Conservation (phyloP, 1,140 invertebrate genomes). For the Ephestia elutella region DNA sequence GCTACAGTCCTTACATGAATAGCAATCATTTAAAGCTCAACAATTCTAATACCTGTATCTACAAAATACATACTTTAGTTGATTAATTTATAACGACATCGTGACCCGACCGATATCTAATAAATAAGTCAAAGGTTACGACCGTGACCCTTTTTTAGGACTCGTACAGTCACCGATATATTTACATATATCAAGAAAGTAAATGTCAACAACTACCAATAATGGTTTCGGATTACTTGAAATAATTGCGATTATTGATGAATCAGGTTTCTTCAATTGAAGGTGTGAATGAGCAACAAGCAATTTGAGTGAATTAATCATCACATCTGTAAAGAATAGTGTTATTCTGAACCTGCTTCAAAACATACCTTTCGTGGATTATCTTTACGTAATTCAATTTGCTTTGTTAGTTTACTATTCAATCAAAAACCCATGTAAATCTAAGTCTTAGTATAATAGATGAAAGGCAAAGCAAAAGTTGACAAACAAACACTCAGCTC, state of each 20-base stretch:
- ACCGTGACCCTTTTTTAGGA: neutral
- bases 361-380: no score
- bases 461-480: neutral
- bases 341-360: no score
- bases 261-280: neutral
- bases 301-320: no score
- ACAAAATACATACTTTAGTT: neutral
- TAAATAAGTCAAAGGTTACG: conserved; percentile 2
- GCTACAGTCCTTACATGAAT: no score
- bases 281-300: no score
- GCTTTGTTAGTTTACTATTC: no score
- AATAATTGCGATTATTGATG: neutral
- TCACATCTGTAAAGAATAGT: no score
- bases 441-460: neutral
- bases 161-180: neutral
- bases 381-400: no score
- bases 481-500: neutral
- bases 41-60: no score
- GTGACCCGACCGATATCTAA: neutral
- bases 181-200: neutral
- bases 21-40: no score
- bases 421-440: no score
- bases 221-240: neutral
- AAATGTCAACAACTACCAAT: neutral
- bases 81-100: neutral